These are phyloP conservation scores for Balaenoptera acutorostrata DNA, from an alignment of 2,113 vertebrate genomes.

Conservation along the genomic window DNA sequence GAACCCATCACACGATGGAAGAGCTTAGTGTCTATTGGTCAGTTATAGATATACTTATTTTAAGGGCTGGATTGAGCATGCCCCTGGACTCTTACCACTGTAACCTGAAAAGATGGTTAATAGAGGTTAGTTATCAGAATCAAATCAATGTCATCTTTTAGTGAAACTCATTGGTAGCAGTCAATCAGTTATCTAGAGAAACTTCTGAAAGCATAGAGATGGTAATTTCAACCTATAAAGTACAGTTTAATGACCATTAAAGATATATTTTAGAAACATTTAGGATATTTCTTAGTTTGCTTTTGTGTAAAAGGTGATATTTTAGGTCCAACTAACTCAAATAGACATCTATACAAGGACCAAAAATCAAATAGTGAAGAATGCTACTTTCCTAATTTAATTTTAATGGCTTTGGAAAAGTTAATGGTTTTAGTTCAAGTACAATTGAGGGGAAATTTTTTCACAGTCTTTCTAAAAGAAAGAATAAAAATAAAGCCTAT, in stretches of 20 bases:
- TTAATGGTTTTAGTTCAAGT: not conserved
- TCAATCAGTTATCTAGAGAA: not conserved
- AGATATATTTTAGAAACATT: not conserved
- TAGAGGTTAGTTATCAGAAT: not conserved
- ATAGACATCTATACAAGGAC: not conserved
- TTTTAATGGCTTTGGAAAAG: not conserved
- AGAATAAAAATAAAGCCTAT: slow-evolving; percentile 20
- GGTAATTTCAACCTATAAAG: not conserved
- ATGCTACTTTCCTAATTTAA: not conserved
- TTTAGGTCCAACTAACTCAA: not conserved
- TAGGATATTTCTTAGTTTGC: not conserved
- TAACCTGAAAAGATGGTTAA: not conserved
- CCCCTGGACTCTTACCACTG: not conserved
- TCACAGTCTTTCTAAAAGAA: not conserved
- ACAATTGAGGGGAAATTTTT: not conserved
- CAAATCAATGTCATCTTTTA: not conserved
- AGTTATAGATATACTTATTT: not conserved
- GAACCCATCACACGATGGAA: not conserved
- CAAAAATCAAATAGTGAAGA: not conserved
- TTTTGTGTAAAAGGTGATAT: not conserved
- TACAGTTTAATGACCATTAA: not conserved
- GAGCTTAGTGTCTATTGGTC: not conserved
- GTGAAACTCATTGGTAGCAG: not conserved
- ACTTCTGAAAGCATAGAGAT: not conserved
- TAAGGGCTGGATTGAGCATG: not conserved